These are phyloP conservation scores for Acipenser oxyrinchus DNA, from an alignment of 2,797 vertebrate genomes.

Conservation along the genomic window DNA sequence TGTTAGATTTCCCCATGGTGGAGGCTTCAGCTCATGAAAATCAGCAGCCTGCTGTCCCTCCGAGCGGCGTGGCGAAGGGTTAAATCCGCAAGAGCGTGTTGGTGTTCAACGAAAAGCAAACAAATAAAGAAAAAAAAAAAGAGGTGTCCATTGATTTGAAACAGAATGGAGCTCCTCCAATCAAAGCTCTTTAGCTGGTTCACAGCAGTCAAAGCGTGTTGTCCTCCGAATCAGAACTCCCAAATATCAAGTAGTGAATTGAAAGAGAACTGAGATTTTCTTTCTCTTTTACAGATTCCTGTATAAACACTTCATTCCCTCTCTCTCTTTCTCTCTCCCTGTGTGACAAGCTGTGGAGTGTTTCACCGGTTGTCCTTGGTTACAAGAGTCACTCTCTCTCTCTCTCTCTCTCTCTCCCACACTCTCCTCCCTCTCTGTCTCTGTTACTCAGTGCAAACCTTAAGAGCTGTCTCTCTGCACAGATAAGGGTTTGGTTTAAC, in stretches of 20 bases:
- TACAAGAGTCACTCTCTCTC: slow-evolving; percentile 62
- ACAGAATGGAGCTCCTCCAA: too few species aligned
- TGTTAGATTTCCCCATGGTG: slow-evolving; percentile 95
- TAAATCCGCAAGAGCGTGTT: neutral
- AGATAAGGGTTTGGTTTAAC: slow-evolving; percentile 43
- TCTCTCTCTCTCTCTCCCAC: slow-evolving; percentile 22
- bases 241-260: too few species aligned
- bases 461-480: slow-evolving; percentile 40
- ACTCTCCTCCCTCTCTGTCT: slow-evolving; percentile 22
- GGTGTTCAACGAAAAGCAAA: neutral
- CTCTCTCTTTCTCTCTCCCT: neutral
- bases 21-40: slow-evolving; percentile 20
- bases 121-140: too few species aligned
- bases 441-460: slow-evolving; percentile 42
- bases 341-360: slow-evolving; percentile 42
- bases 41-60: slow-evolving; percentile 18
- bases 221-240: too few species aligned
- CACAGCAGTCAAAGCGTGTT: too few species aligned
- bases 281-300: too few species aligned
- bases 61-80: neutral
- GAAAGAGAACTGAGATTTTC: too few species aligned
- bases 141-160: too few species aligned
- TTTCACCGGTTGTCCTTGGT: slow-evolving; percentile 70
- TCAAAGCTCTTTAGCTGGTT: too few species aligned
- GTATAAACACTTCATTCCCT: too few species aligned